These are phyloP conservation scores for Pomatostomus ruficeps DNA, from an alignment of 2,113 vertebrate genomes.

Conservation along the genomic window DNA sequence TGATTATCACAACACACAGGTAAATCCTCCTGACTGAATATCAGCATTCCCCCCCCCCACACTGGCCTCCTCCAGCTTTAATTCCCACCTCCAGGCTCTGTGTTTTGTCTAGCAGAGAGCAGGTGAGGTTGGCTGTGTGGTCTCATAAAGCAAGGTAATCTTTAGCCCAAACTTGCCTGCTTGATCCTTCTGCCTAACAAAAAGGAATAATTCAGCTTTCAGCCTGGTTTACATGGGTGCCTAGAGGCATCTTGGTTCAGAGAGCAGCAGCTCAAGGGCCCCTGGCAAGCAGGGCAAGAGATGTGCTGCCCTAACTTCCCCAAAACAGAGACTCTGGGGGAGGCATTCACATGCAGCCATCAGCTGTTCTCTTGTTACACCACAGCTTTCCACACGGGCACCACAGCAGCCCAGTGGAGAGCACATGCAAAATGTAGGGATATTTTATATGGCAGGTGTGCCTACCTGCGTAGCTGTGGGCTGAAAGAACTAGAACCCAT, in stretches of 20 bases:
- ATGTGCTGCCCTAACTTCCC: not conserved
- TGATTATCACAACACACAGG: not conserved
- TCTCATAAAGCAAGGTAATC: not conserved
- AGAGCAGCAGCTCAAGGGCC: not conserved
- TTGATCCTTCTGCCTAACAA: slow-evolving; percentile 9
- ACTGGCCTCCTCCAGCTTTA: not conserved
- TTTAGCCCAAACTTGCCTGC: slow-evolving; percentile 44
- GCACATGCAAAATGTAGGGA: not conserved
- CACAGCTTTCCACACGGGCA: accelerated
- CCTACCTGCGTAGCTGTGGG: not conserved
- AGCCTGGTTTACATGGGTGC: not conserved
- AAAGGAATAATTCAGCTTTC: slow-evolving; percentile 10
- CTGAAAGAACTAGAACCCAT: not conserved
- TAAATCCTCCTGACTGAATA: not conserved
- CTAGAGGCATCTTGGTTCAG: not conserved
- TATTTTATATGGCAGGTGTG: not conserved
- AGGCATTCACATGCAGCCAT: not conserved
- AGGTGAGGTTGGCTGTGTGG: slow-evolving; percentile 29
- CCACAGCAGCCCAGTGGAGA: not conserved
- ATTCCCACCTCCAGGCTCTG: not conserved
- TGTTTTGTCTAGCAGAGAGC: slow-evolving; percentile 6
- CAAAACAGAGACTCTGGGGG: not conserved
- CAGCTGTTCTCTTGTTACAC: not conserved
- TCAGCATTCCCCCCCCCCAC: not conserved
- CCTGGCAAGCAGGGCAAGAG: not conserved